Conservation (phyloP, 53 echinoderm and acorn worm species). For the Crossaster papposus region DNA sequence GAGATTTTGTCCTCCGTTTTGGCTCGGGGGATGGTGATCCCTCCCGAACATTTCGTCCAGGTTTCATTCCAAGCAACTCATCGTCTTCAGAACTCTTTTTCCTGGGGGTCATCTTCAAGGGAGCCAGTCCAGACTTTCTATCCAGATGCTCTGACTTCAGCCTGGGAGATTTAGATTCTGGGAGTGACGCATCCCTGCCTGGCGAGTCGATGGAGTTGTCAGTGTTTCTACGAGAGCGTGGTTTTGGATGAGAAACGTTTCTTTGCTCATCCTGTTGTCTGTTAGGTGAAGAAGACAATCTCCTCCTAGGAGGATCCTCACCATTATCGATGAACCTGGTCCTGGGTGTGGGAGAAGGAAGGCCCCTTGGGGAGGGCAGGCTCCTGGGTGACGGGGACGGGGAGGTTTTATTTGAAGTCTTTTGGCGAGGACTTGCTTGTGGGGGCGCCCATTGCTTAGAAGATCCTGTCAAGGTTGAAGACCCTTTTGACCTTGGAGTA, state of each 20-base stretch:
- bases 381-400: slow-evolving; percentile 61
- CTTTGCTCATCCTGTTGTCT: slow-evolving; percentile 11
- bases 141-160: slow-evolving; percentile 31
- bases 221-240: slow-evolving; percentile 46
- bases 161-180: slow-evolving; percentile 60
- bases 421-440: slow-evolving; percentile 16
- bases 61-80: slow-evolving; percentile 41
- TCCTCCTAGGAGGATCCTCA: slow-evolving; percentile 39
- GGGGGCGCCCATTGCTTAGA: slow-evolving; percentile 65
- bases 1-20: slow-evolving; percentile 29
- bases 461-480: slow-evolving; percentile 30
- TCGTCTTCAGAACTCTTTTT: slow-evolving; percentile 42
- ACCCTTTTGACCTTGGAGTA: slow-evolving; percentile 27
- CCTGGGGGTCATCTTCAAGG: slow-evolving; percentile 43
- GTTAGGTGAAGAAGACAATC: slow-evolving; percentile 21
- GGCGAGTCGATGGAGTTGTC: slow-evolving; percentile 52
- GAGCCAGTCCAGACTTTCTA: slow-evolving; percentile 23
- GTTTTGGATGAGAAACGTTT: slow-evolving; percentile 46
- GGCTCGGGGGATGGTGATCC: slow-evolving; percentile 32
- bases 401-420: slow-evolving; percentile 14
- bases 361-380: slow-evolving; percentile 49
- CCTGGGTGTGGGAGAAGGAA: slow-evolving; percentile 52
- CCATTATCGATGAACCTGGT: slow-evolving; percentile 51
- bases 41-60: slow-evolving; percentile 11
- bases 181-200: slow-evolving; percentile 22